These are phyloP conservation scores for Spodoptera littoralis DNA, from an alignment of 2,888 invertebrate genomes.

Conservation along the genomic window DNA sequence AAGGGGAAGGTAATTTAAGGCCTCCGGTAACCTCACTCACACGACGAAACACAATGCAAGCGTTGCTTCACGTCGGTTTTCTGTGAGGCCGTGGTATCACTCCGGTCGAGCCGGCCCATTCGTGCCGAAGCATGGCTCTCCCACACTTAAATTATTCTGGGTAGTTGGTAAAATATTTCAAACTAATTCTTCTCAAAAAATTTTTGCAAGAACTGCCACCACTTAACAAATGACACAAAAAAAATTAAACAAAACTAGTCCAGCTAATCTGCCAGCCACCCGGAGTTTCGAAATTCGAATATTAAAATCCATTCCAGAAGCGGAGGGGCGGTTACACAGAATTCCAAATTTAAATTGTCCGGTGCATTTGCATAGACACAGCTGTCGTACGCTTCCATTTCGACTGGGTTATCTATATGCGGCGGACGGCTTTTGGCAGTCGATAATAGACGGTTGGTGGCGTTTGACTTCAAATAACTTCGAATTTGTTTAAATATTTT, in stretches of 20 bases:
- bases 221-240: background rate
- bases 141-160: too few relatives aligned
- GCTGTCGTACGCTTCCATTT: slow-evolving; percentile 70
- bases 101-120: too few relatives aligned
- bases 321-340: slow-evolving; percentile 53
- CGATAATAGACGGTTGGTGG: slow-evolving; percentile 56
- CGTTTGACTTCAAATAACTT: slow-evolving; percentile 32
- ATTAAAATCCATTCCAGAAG: slow-evolving; percentile 50
- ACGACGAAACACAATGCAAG: too few relatives aligned
- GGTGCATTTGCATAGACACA: slow-evolving; percentile 73
- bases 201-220: background rate
- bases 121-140: too few relatives aligned
- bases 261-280: slow-evolving; percentile 38
- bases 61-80: too few relatives aligned
- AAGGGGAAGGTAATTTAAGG: too few relatives aligned
- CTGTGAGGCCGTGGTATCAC: too few relatives aligned
- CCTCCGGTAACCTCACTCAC: too few relatives aligned
- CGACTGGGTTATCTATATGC: slow-evolving; percentile 63
- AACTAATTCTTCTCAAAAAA: background rate
- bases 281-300: slow-evolving; percentile 44
- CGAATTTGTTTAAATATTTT: slow-evolving; percentile 23
- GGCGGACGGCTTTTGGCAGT: slow-evolving; percentile 58
- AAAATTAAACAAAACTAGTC: slow-evolving; percentile 26
- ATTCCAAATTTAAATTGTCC: slow-evolving; percentile 71
- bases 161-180: too few relatives aligned